Evolutionary conservation across 2,888 invertebrate species (phyloP), one percentile per base, ranked within the genome.

Genomic region (Tanytarsus gracilentus): DNA sequence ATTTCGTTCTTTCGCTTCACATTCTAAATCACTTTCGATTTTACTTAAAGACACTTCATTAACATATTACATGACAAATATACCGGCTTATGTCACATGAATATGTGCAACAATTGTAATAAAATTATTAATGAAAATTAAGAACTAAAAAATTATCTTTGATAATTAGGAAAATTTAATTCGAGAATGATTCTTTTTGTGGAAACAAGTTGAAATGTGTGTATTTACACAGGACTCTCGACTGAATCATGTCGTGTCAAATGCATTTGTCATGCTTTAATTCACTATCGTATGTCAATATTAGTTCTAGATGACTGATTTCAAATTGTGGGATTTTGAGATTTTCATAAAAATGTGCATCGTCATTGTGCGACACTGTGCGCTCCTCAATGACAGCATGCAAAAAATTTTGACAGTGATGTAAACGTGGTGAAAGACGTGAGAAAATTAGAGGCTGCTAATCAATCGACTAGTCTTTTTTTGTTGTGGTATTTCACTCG

Each of bases 241-340:
- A 14, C 14, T n/a, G 16, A 58, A 25, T 58, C 58, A 58, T 58
- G 44, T 48, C 48, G 30, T 58, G 58, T 58, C 58, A 58, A 58
- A 58, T 58, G 58, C 58, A 58, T 58, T 58, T 23, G 58, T 48
- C 26, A 16, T 18, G 29, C 56, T 26, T 18, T 58, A 58, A 48
- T 58, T 39, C 58, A 58, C 40, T 27, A 58, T 58, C 58, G 58
- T 40, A 44, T 58, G 58, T 58, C 58, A 44, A 58, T 40, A 58
- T 58, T 58, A 48, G 58, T 58, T 58, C 58, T 44, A 48, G 11
- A 11, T 58, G 48, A 58, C 8, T 58, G 58, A 58, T 23, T 48
- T 30, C 58, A 8, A 44, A 29, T 23, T 40, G 55, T 56, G 58
- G 48, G 58, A 58, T 48, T 58, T 58, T 27, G 16, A 29, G 29